Conservation (phyloP, 2,888 invertebrate genomes). For the Drosophila birchii region DNA sequence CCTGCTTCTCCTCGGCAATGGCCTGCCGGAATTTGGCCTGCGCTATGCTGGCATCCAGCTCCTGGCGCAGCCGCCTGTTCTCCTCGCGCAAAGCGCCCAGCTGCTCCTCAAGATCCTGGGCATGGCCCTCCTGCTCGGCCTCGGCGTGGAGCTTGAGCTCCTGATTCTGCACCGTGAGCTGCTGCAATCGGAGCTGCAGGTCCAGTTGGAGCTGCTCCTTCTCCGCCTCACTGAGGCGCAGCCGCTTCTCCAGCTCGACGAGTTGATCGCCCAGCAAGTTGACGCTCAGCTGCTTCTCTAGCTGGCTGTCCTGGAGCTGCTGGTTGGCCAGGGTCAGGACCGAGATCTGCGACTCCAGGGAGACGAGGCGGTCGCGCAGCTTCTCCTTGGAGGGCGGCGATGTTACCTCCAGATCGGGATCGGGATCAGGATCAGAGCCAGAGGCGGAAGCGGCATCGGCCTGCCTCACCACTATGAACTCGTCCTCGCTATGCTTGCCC, state of each 20-base stretch:
- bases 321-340: conserved; percentile 74
- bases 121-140: conserved; percentile 76
- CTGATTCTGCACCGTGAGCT: conserved; percentile 78
- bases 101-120: conserved; percentile 74
- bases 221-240: conserved; percentile 74
- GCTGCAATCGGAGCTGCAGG: conserved; percentile 75
- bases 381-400: conserved; percentile 76
- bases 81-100: conserved; percentile 68
- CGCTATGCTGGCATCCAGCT: conserved; percentile 69
- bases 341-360: conserved; percentile 75
- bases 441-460: conserved; percentile 70
- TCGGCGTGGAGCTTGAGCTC: conserved; percentile 77
- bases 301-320: conserved; percentile 77
- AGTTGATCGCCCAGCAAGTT: conserved; percentile 75
- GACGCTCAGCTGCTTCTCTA: conserved; percentile 77
- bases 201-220: conserved; percentile 80
- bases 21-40: conserved; percentile 75
- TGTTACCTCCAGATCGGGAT: conserved; percentile 58
- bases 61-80: conserved; percentile 71
- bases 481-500: conserved; percentile 81
- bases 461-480: conserved; percentile 82
- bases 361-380: conserved; percentile 82
- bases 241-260: conserved; percentile 70
- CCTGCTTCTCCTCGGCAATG: conserved; percentile 80
- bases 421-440: conserved; percentile 52